A percentile compares a stretch with the other conserved stretches of the same genome.
Evolutionary conservation across 1,140 invertebrate species (phyloP).

Genomic region (Lordiphosa mommai): DNA sequence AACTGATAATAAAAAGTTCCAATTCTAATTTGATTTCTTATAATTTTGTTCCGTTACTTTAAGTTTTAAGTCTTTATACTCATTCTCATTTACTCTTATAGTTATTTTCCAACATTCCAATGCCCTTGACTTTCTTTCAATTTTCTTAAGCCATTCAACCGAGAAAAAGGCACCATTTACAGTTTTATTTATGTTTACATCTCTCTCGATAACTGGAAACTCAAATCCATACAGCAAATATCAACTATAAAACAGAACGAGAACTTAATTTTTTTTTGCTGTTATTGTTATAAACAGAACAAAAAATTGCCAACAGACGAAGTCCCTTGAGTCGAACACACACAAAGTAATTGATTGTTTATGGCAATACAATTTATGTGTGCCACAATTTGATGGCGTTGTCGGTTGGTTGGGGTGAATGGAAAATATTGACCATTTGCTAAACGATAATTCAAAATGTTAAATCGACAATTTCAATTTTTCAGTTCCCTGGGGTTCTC

Average conservation of each 20-base stretch:
- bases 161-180: slow-evolving; percentile 16
- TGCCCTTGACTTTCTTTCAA: slow-evolving; percentile 17
- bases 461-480: slow-evolving; percentile 77
- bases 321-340: slow-evolving; percentile 6
- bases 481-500: slow-evolving; percentile 15
- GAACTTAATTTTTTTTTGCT: slow-evolving; percentile 24
- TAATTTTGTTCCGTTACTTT: no score
- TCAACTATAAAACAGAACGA: slow-evolving; percentile 33
- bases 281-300: slow-evolving; percentile 30
- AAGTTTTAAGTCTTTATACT: no score
- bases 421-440: slow-evolving; percentile 74
- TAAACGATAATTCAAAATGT: slow-evolving; percentile 77
- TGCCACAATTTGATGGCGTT: slow-evolving; percentile 39
- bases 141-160: neutral
- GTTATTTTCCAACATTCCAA: neutral
- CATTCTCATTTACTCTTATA: no score
- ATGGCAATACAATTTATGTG: slow-evolving; percentile 70
- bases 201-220: slow-evolving; percentile 11
- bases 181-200: slow-evolving; percentile 24
- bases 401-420: neutral
- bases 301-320: slow-evolving; percentile 13
- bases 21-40: no score
- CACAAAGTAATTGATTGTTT: slow-evolving; percentile 75
- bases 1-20: no score
- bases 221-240: slow-evolving; percentile 28